Conservation (phyloP, 1,140 invertebrate genomes). For the Diorhabda carinulata region DNA sequence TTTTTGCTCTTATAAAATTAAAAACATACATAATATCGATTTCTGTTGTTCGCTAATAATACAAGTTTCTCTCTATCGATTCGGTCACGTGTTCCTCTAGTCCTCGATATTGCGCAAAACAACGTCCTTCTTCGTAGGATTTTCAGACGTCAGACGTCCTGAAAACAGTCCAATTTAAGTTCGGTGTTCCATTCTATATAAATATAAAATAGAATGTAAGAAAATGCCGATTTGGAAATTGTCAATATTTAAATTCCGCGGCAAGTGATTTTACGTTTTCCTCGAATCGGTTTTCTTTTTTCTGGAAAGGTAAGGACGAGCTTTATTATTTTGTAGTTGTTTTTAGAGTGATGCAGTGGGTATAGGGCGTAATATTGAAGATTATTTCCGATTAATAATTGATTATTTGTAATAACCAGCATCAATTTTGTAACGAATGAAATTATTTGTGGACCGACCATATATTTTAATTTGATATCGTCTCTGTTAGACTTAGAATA, state of each 20-base stretch:
- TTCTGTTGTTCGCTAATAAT: conserved; percentile 17
- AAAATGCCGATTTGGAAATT: neutral
- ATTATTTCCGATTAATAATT: too few species aligned
- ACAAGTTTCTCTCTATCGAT: conserved; percentile 17
- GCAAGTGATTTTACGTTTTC: neutral
- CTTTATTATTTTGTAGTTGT: too few species aligned
- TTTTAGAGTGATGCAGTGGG: neutral
- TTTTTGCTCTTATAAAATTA: neutral
- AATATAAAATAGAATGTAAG: conserved; percentile 5
- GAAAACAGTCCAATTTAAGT: conserved; percentile 19
- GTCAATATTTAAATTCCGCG: neutral
- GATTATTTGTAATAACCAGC: too few species aligned
- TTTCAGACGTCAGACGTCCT: conserved; percentile 19
- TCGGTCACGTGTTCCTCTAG: conserved; percentile 15
- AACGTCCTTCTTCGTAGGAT: conserved; percentile 11
- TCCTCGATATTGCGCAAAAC: conserved; percentile 9
- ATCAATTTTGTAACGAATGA: too few species aligned
- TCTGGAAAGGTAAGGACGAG: neutral
- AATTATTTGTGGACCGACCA: too few species aligned
- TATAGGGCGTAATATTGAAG: neutral
- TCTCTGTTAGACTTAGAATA: too few species aligned
- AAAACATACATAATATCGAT: conserved; percentile 14
- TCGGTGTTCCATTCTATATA: neutral
- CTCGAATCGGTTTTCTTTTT: neutral
- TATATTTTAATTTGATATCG: too few species aligned